Percentiles rank a stretch among this genome's conserved stretches.
phyloP scores from a whole-genome alignment of 2,888 invertebrate species.

The Acanthococcus lagerstroemiae region DNA sequence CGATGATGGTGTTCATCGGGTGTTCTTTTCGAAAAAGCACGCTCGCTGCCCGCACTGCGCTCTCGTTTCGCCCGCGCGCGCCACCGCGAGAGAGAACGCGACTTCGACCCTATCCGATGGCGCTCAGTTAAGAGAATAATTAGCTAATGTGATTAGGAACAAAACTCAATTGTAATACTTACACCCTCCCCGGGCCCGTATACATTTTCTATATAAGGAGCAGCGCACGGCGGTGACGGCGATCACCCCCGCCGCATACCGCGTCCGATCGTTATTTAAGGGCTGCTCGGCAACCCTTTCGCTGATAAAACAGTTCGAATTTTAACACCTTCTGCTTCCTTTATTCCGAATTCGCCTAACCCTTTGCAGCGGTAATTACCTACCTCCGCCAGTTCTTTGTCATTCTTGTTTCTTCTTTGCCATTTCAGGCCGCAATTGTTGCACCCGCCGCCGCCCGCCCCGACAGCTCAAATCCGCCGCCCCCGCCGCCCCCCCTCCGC shows the following conservation, averaged over 20 bases:
- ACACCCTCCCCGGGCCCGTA: conserved; percentile 23
- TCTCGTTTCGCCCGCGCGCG: not conserved
- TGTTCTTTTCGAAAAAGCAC: not conserved
- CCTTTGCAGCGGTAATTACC: conserved; percentile 28
- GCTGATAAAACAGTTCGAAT: conserved; percentile 31
- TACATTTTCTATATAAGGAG: conserved; percentile 23
- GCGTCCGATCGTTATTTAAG: conserved; percentile 23
- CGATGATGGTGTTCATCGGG: not conserved
- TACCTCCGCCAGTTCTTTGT: conserved; percentile 27
- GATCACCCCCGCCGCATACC: conserved; percentile 14
- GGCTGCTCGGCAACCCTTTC: conserved; percentile 29
- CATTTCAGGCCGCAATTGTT: conserved; percentile 29
- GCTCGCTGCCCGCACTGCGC: conserved; percentile 10
- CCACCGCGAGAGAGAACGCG: not conserved
- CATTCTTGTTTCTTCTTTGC: conserved; percentile 28
- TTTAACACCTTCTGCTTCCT: conserved; percentile 32
- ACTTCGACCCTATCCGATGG: conserved; percentile 14
- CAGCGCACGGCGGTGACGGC: not conserved
- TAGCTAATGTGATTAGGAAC: conserved; percentile 31
- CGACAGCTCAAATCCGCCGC: not conserved
- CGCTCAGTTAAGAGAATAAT: conserved; percentile 31
- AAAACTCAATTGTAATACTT: conserved; percentile 32
- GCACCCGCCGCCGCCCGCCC: not conserved
- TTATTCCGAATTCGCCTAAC: conserved; percentile 26
- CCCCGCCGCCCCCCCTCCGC: not conserved